A percentile compares a stretch with the other conserved stretches of the same genome.
phyloP scores from a whole-genome alignment of 2,113 vertebrate species.

The Hippoglossus stenolepis region DNA sequence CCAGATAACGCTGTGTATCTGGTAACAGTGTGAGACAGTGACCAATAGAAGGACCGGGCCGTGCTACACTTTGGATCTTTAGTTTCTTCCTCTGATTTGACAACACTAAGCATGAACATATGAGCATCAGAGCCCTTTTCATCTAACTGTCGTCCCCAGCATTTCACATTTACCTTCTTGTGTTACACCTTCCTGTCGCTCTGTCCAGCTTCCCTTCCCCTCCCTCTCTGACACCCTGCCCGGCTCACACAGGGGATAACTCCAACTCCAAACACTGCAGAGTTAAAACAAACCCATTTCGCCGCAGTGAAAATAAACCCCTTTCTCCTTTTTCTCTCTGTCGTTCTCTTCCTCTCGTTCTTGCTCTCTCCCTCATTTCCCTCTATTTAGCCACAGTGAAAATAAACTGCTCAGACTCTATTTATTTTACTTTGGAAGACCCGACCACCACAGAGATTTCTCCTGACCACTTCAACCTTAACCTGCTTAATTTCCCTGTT shows the following conservation, averaged over 20 bases:
- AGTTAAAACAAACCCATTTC: constrained; percentile 75
- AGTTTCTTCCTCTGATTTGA: constrained; percentile 62
- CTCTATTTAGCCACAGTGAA: constrained; percentile 66
- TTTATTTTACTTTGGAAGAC: constrained; percentile 78
- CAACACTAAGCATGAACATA: constrained; percentile 68
- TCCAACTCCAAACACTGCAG: constrained; percentile 62
- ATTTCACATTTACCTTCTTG: constrained; percentile 49
- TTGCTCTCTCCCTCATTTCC: constrained; percentile 19
- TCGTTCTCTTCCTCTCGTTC: not conserved
- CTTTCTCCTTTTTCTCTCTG: constrained; percentile 31
- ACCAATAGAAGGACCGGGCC: constrained; percentile 13
- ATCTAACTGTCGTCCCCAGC: not conserved
- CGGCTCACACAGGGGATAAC: constrained; percentile 56
- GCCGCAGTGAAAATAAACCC: constrained; percentile 76
- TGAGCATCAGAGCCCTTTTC: constrained; percentile 21
- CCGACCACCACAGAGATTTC: constrained; percentile 74
- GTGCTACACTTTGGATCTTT: constrained; percentile 48
- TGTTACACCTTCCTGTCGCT: constrained; percentile 58
- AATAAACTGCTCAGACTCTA: constrained; percentile 72
- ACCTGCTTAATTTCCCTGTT: constrained; percentile 63
- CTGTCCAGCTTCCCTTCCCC: constrained; percentile 39
- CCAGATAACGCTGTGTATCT: constrained; percentile 25
- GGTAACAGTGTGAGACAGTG: constrained; percentile 18
- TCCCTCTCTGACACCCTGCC: constrained; percentile 33
- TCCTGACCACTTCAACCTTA: constrained; percentile 58